phyloP scores from a whole-genome alignment of 1,140 invertebrate species.

The Zaprionus africanus region DNA sequence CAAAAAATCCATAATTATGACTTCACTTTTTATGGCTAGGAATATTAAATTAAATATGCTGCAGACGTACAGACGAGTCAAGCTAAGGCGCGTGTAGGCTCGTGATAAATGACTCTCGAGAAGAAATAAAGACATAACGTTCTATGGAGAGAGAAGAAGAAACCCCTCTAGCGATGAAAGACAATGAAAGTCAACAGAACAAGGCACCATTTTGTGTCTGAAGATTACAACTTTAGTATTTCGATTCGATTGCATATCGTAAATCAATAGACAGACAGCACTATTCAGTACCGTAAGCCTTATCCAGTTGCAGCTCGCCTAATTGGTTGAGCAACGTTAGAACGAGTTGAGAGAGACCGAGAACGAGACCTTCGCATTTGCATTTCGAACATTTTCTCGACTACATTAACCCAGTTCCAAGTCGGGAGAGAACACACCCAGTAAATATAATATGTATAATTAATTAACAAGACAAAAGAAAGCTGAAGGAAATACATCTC shows the following conservation, averaged over 20 bases:
- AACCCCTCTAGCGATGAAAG: background rate
- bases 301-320: background rate
- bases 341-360: conserved; percentile 19
- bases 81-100: conserved; percentile 40
- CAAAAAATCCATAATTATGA: conserved; percentile 64
- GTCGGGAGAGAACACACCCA: conserved; percentile 58
- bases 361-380: conserved; percentile 38
- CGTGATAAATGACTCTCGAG: conserved; percentile 5
- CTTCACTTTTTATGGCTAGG: conserved; percentile 13
- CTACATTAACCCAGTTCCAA: conserved; percentile 75
- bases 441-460: conserved; percentile 49
- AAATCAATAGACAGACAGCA: conserved; percentile 24
- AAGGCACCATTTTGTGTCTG: conserved; percentile 20
- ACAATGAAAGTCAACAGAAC: conserved; percentile 6
- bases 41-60: conserved; percentile 67
- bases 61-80: conserved; percentile 37
- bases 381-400: conserved; percentile 42
- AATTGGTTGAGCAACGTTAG: conserved; percentile 12
- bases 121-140: conserved; percentile 18
- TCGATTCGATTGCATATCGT: conserved; percentile 26
- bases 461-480: conserved; percentile 65
- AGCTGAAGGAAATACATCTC: conserved; percentile 63
- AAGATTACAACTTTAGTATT: conserved; percentile 4
- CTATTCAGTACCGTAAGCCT: conserved; percentile 7
- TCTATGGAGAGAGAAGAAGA: conserved; percentile 3